A percentile compares a stretch with the other conserved stretches of the same genome.
Evolutionary conservation across 2,888 invertebrate species (phyloP).

Genomic region (Tethea ocularis): DNA sequence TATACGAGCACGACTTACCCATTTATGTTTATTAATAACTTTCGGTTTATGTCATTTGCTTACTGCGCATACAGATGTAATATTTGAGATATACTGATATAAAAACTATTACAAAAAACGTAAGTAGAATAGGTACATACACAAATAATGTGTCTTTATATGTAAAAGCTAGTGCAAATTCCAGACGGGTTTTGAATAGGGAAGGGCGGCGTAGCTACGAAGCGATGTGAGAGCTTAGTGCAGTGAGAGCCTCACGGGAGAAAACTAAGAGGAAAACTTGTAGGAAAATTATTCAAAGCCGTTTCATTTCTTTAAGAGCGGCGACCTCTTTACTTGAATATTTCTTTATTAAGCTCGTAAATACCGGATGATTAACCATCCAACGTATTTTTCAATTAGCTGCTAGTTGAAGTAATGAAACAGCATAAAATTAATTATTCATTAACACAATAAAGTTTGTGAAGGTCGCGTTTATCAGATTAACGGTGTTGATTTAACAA

Average conservation of each 20-base stretch:
- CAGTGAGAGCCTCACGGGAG: constrained; percentile 36
- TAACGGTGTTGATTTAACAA: constrained; percentile 63
- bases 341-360: constrained; percentile 20
- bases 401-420: constrained; percentile 20
- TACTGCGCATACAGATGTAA: not conserved
- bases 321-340: constrained; percentile 28
- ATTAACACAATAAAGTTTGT: constrained; percentile 34
- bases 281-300: constrained; percentile 47
- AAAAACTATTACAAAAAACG: not conserved
- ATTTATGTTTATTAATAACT: constrained; percentile 4
- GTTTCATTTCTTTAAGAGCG: constrained; percentile 43
- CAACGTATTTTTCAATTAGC: constrained; percentile 22
- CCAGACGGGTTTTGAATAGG: constrained; percentile 41
- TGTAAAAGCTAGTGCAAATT: constrained; percentile 27
- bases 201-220: constrained; percentile 13
- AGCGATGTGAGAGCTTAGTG: constrained; percentile 28
- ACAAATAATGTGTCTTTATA: constrained; percentile 20
- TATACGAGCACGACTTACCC: not conserved
- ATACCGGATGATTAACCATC: constrained; percentile 11
- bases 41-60: constrained; percentile 6
- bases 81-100: not conserved
- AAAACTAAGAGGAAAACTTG: constrained; percentile 46
- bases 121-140: not conserved
- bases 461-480: constrained; percentile 58
- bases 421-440: constrained; percentile 28